Evolutionary conservation across 2,797 vertebrate species (phyloP).

Genomic region (Pristis pectinata): DNA sequence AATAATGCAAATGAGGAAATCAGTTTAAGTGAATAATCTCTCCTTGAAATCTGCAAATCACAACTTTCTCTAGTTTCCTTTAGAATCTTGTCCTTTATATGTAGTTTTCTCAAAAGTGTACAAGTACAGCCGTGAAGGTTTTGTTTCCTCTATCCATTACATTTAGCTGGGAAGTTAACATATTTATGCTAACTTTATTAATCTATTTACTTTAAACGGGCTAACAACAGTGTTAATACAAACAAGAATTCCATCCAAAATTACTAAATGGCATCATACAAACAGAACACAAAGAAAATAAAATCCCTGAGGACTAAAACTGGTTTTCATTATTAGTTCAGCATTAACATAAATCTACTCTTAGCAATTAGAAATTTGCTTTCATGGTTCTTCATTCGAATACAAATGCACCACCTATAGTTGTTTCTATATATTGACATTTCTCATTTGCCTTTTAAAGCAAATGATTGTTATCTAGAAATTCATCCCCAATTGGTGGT

Average conservation of each 20-base stretch:
- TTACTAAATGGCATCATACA: too few relatives aligned
- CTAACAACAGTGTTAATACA: background rate
- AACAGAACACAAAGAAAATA: background rate
- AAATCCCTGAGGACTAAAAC: background rate
- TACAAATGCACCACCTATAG: background rate
- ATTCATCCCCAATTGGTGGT: too few relatives aligned
- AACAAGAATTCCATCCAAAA: background rate
- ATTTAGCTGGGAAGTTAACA: background rate
- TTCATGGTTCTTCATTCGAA: background rate
- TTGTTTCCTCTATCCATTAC: background rate
- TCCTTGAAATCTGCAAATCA: background rate
- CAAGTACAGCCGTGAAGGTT: background rate
- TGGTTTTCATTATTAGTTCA: background rate
- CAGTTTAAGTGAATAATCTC: background rate
- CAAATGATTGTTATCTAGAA: background rate
- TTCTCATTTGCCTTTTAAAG: background rate
- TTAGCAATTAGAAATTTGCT: background rate
- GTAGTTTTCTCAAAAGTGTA: background rate
- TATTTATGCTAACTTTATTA: background rate
- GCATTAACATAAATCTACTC: background rate
- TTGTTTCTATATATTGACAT: background rate
- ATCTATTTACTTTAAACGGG: background rate
- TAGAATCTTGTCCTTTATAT: background rate
- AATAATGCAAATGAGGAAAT: constrained; percentile 24
- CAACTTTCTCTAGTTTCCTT: background rate